Evolutionary conservation across 2,888 invertebrate species (phyloP), one percentile per base, ranked within the genome.

Genomic region (Torymus aiolomorphi): DNA sequence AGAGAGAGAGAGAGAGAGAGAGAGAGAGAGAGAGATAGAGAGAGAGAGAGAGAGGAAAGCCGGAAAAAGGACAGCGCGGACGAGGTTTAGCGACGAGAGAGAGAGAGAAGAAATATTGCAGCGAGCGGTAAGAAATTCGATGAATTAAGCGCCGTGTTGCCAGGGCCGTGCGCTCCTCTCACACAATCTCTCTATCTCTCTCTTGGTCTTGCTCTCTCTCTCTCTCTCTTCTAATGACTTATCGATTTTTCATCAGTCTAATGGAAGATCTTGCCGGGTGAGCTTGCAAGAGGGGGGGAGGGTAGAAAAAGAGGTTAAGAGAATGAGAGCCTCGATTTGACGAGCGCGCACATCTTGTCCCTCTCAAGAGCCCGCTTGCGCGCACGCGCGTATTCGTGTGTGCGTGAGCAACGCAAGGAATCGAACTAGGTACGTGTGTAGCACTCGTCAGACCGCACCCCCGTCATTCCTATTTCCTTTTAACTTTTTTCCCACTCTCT

Each of bases 231-330:
- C 76, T 81, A 81, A 81, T 76, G 81, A 79, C 81, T 81, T 81
- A 81, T 81, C 76, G 81, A 81, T 81, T 81, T 81, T 81, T 79
- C 79, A 79, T 79, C 79, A 81, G 79, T 56, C 81, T 76, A 76
- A 79, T 81, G 79, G 81, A 76, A 81, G 75, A 81, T 81, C 76
- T 71, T 63, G 0, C 70, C 65, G 57, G 14, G 66, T 51, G 59
- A 52, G 42, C 31, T 31, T 14, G 61, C 49, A 16, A 31, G 67
- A 56, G 13, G 49, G 18, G 52, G 42, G 16, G 2, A 20, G 52
- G 57, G 16, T 59, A 71, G 77, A 76, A 73, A 80, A 75, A 80
- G 77, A 80, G 80, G 70, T 77, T 76, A 73, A 72, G 76, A 80
- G 71, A 75, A 78, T 72, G 71, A 74, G 65, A 74, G 76, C 67